Evolutionary conservation across 2,888 invertebrate species (phyloP), one percentile per base, ranked within the genome.

Genomic region (Drosophila recens): DNA sequence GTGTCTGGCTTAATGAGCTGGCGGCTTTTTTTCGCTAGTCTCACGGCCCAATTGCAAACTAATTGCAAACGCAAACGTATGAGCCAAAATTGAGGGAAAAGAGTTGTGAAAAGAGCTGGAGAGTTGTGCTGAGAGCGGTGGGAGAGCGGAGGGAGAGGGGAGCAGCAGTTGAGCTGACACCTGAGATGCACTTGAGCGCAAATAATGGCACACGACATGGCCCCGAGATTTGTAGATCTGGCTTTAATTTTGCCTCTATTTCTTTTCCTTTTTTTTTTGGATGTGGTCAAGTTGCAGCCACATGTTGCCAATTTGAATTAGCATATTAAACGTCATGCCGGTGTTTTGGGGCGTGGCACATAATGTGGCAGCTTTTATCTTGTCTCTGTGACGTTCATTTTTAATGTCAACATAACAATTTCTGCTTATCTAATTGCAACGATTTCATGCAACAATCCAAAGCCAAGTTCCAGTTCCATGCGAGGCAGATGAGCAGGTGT

Each of bases 351-450:
- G 72, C 62, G 72, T 63, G 66, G 71, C 59, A 63, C 27, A 42
- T 42, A 56, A 51, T 72, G 71, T 62, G 63, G 56, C 82, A 70
- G 51, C 43, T 46, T 66, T 86, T 81, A 82, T 85, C 86, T 85
- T 79, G 83, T 69, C 17, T 67, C 75, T 49, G 33, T 49, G 33
- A 67, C 71, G 68, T 72, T 73, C 71, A 54, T 57, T 83, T 76
- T 70, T 69, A 67, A 88, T 89, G 85, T 85, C 85, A 85, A 89
- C 90, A 85, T 89, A 89, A 85, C 85, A 89, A 89, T 85, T 85
- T 85, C 79, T 89, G 82, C 90, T 85, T 89, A 89, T 85, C 90
- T 85, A 85, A 89, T 85, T 89, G 88, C 85, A 88, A 82, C 90
- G 85, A 85, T 85, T 87, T 82, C 65, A 67, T 64, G 68, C 69